Conservation (phyloP, 2,113 vertebrate species). For the sheep (Ovis aries) region DNA sequence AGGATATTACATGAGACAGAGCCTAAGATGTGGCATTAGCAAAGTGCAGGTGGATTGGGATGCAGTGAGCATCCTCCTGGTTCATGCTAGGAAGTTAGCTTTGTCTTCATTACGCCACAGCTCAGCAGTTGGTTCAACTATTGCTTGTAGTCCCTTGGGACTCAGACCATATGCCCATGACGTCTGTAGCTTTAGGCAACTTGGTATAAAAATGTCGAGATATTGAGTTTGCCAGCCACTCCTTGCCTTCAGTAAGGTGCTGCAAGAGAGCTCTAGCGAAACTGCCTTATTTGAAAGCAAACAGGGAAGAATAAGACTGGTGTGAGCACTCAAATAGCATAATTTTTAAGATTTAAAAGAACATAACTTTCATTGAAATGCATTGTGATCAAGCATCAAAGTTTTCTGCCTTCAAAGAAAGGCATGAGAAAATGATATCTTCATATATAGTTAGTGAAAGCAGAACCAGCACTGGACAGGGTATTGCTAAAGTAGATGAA, state of each 20-base stretch:
- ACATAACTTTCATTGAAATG: background rate
- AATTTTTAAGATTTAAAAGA: background rate
- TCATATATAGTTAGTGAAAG: background rate
- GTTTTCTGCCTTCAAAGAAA: background rate
- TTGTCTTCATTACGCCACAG: slow-evolving; percentile 11
- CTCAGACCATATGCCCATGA: background rate
- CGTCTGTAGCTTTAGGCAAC: slow-evolving; percentile 17
- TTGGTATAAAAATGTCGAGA: slow-evolving; percentile 9
- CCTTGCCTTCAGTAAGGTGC: background rate
- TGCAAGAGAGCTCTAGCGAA: background rate
- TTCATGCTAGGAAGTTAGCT: background rate
- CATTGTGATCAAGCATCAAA: background rate
- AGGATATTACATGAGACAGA: background rate
- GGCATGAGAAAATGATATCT: background rate
- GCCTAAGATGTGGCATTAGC: background rate
- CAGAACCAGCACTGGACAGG: background rate
- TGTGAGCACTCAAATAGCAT: background rate
- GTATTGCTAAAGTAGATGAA: background rate
- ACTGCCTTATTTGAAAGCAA: background rate
- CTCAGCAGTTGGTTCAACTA: background rate
- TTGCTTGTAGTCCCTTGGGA: background rate
- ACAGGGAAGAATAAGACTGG: background rate
- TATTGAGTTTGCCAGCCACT: background rate
- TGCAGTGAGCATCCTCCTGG: background rate
- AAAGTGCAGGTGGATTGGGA: background rate